phyloP scores from a whole-genome alignment of 2,888 invertebrate genomes.

The Rhaphigaster nebulosa region DNA sequence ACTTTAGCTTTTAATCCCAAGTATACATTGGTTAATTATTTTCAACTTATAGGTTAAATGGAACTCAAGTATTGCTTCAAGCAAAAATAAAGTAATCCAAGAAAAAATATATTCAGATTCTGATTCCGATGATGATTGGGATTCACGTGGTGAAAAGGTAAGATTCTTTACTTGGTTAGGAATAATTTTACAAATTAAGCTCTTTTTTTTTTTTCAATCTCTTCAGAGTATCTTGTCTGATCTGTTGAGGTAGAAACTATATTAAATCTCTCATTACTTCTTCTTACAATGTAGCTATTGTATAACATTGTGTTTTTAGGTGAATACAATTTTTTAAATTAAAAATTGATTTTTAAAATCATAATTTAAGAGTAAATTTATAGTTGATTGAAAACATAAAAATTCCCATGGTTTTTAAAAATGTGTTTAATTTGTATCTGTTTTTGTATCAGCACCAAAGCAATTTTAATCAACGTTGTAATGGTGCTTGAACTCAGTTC shows the following conservation, averaged over 20 bases:
- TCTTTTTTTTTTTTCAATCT: not conserved
- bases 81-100: slow-evolving; percentile 46
- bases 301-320: no score
- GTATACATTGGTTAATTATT: not conserved
- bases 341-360: no score
- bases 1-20: not conserved
- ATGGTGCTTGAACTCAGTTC: no score
- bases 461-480: no score
- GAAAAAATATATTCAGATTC: slow-evolving; percentile 62
- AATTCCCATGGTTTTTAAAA: no score
- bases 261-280: not conserved
- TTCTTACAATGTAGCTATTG: not conserved
- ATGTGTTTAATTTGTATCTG: no score
- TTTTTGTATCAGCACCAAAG: no score
- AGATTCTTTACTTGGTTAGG: not conserved
- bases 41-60: slow-evolving; percentile 51
- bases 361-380: no score
- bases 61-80: slow-evolving; percentile 39
- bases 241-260: not conserved
- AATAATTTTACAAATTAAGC: not conserved
- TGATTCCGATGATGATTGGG: slow-evolving; percentile 63
- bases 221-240: not conserved
- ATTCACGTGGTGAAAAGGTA: slow-evolving; percentile 60
- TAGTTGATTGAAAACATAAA: no score
- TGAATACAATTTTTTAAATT: no score